phyloP scores from a whole-genome alignment of 1,140 invertebrate species.

The Orius insidiosus region DNA sequence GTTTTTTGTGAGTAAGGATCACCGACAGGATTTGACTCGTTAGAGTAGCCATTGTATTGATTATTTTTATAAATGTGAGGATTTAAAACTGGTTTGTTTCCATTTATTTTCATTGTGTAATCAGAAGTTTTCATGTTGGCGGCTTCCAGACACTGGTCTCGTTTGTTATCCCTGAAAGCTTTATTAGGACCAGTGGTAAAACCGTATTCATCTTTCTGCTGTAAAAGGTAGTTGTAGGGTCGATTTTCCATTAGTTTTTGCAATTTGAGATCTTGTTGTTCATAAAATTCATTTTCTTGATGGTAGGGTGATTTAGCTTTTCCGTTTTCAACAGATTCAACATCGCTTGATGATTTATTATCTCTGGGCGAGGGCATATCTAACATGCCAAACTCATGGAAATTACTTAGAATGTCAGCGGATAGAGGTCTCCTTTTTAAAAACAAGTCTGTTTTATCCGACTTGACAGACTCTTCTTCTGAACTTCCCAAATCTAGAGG shows the following conservation, averaged over 20 bases:
- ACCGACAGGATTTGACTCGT: slow-evolving; percentile 23
- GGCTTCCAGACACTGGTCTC: too few species aligned
- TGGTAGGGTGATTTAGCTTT: slow-evolving; percentile 1
- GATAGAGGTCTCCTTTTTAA: slow-evolving; percentile 52
- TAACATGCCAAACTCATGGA: slow-evolving; percentile 26
- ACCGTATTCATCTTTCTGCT: too few species aligned
- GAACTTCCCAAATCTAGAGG: slow-evolving; percentile 17
- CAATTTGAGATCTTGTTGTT: slow-evolving; percentile 1
- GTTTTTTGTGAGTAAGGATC: background rate
- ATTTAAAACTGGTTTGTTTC: background rate
- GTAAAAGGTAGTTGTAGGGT: too few species aligned
- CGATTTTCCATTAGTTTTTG: slow-evolving; percentile 4
- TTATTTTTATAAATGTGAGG: slow-evolving; percentile 22
- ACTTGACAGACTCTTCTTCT: slow-evolving; percentile 21
- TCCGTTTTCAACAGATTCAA: slow-evolving; percentile 27
- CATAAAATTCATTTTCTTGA: background rate
- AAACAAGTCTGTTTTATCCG: slow-evolving; percentile 26
- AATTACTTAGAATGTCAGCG: slow-evolving; percentile 33
- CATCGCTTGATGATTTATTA: slow-evolving; percentile 39
- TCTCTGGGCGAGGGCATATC: slow-evolving; percentile 34
- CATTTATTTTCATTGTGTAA: too few species aligned
- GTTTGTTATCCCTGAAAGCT: too few species aligned
- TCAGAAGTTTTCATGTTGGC: too few species aligned
- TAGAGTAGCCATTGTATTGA: slow-evolving; percentile 25
- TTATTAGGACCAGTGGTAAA: too few species aligned